Conservation (phyloP, 2,888 invertebrate genomes). For the Hesperia comma region DNA sequence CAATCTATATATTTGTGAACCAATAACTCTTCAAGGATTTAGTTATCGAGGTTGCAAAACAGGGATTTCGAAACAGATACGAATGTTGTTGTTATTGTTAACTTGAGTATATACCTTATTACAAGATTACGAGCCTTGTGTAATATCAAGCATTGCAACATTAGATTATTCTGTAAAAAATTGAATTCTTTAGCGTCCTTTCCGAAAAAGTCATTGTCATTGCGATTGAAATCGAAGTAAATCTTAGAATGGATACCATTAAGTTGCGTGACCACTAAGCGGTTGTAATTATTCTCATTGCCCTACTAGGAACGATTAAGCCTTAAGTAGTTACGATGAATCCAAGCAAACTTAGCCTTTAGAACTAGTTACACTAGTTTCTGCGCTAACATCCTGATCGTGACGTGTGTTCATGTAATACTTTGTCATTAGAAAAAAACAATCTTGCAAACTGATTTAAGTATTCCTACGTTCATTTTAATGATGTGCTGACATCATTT, state of each 20-base stretch:
- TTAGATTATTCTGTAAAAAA: background rate
- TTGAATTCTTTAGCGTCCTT: background rate
- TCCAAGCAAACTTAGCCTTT: slow-evolving; percentile 36
- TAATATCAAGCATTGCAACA: background rate
- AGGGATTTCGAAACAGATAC: slow-evolving; percentile 15
- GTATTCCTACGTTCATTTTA: slow-evolving; percentile 10
- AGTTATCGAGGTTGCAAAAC: slow-evolving; percentile 13
- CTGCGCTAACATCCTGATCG: slow-evolving; percentile 32
- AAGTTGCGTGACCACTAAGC: slow-evolving; percentile 19
- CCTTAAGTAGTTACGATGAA: slow-evolving; percentile 8
- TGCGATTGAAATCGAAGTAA: background rate
- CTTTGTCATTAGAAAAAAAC: slow-evolving; percentile 25
- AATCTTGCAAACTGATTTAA: slow-evolving; percentile 6
- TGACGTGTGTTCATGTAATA: slow-evolving; percentile 34
- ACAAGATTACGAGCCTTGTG: background rate
- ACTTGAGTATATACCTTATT: background rate
- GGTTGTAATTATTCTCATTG: slow-evolving; percentile 10
- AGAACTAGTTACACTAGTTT: slow-evolving; percentile 38
- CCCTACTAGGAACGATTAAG: slow-evolving; percentile 25
- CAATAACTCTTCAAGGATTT: slow-evolving; percentile 16
- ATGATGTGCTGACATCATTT: slow-evolving; percentile 27
- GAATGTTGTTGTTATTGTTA: slow-evolving; percentile 9
- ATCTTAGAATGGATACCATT: background rate
- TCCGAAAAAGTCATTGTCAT: background rate
- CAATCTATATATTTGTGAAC: slow-evolving; percentile 4